Evolutionary conservation across 1,140 invertebrate species (phyloP).

Genomic region (Drosophila suzukii): DNA sequence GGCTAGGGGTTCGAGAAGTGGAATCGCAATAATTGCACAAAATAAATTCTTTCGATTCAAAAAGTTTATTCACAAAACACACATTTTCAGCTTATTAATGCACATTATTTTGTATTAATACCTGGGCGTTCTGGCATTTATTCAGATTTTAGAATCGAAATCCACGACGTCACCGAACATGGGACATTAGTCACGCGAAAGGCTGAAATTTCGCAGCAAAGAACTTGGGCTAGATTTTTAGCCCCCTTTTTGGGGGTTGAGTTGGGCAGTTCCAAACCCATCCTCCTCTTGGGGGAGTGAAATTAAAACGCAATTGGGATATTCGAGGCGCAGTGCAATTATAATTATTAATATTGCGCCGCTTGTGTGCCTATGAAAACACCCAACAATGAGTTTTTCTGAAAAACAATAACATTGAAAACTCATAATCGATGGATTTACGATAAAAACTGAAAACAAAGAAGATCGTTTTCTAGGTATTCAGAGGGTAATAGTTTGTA

Average conservation of each 20-base stretch:
- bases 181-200: conserved; percentile 47
- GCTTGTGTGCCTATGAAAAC: conserved; percentile 13
- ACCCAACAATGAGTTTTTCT: background rate
- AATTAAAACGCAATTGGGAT: conserved; percentile 38
- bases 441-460: background rate
- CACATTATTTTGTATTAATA: conserved; percentile 34
- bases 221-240: conserved; percentile 7
- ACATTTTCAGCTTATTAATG: conserved; percentile 16
- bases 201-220: too few relatives aligned
- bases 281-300: background rate
- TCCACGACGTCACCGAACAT: conserved; percentile 34
- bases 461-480: too few relatives aligned
- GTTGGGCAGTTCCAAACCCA: conserved; percentile 8
- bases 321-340: conserved; percentile 22
- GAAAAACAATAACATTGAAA: background rate
- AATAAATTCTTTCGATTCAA: conserved; percentile 33
- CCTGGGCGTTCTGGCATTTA: conserved; percentile 17
- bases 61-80: background rate
- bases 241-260: background rate
- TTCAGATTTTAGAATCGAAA: conserved; percentile 24
- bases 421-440: background rate
- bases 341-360: conserved; percentile 7
- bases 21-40: conserved; percentile 20
- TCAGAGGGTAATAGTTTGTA: too few relatives aligned
- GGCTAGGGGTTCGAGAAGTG: background rate